phyloP scores from a whole-genome alignment of 2,888 invertebrate species.

The Cantharis lateralis region DNA sequence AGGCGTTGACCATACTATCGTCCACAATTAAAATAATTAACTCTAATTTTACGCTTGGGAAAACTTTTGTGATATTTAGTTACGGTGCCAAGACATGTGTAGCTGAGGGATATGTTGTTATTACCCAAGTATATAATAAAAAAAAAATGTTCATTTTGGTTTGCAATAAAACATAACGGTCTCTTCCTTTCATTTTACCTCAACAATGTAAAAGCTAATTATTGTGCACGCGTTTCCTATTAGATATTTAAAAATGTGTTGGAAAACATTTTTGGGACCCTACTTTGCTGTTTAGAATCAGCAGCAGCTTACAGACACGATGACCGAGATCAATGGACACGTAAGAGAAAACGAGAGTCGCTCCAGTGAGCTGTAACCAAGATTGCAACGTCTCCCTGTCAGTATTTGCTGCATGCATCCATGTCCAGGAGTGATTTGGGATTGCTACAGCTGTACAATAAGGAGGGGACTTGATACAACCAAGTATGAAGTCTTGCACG shows the following conservation, averaged over 20 bases:
- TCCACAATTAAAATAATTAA: slow-evolving; percentile 10
- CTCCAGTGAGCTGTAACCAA: neutral
- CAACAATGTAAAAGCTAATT: neutral
- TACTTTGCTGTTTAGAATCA: no score
- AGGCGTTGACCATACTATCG: slow-evolving; percentile 6
- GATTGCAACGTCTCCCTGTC: neutral
- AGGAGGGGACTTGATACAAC: no score
- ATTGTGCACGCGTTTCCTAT: neutral
- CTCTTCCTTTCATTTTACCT: neutral
- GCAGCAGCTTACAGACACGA: neutral
- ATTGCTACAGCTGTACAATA: neutral
- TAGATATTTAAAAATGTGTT: neutral
- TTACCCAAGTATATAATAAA: neutral
- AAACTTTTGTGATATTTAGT: slow-evolving; percentile 10
- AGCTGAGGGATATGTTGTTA: neutral
- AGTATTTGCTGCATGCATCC: neutral
- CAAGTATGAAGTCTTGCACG: no score
- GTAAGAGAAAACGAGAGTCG: neutral
- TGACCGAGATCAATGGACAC: neutral
- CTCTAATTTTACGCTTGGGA: slow-evolving; percentile 12
- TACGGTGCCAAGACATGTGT: slow-evolving; percentile 6
- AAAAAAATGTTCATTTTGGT: neutral
- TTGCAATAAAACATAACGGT: neutral
- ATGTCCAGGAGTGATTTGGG: neutral
- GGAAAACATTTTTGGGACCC: neutral